These are phyloP conservation scores for Sisor rabdophorus DNA, from an alignment of 2,113 vertebrate species.

Conservation along the genomic window DNA sequence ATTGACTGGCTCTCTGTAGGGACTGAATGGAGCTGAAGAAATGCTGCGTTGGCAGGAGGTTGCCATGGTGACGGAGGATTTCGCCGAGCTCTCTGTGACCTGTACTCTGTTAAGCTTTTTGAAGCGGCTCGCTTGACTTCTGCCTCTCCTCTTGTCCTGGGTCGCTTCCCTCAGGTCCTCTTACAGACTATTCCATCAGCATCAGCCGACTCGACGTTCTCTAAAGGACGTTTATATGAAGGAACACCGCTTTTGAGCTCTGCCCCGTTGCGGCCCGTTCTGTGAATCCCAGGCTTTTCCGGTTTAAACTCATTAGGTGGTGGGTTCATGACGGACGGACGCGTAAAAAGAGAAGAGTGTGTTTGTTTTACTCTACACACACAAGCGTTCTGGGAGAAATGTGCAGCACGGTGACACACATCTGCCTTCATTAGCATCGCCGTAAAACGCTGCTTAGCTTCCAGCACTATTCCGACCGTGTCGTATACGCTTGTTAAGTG, in stretches of 20 bases:
- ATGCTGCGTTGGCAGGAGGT: slow-evolving; percentile 23
- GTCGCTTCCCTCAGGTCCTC: neutral
- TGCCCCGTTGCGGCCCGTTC: neutral
- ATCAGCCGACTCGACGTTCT: neutral
- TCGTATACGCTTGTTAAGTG: slow-evolving; percentile 36
- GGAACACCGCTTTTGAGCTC: neutral
- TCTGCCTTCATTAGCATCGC: slow-evolving; percentile 29
- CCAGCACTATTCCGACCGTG: slow-evolving; percentile 26
- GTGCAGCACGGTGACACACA: slow-evolving; percentile 7
- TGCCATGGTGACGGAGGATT: slow-evolving; percentile 20
- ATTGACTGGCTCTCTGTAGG: slow-evolving; percentile 23
- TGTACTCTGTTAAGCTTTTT: slow-evolving; percentile 28
- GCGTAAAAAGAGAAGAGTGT: neutral
- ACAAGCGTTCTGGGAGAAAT: neutral
- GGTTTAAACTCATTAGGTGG: too few species aligned
- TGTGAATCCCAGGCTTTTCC: neutral
- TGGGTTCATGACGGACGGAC: neutral
- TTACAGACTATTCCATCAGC: neutral
- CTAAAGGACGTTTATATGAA: neutral
- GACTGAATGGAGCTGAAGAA: slow-evolving; percentile 8
- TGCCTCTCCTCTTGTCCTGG: neutral
- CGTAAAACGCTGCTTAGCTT: slow-evolving; percentile 17
- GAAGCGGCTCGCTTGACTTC: slow-evolving; percentile 12
- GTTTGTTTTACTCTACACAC: neutral
- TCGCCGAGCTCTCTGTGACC: neutral